Evolutionary conservation across 2,797 vertebrate genomes (phyloP).

Genomic region (Acanthopagrus latus): DNA sequence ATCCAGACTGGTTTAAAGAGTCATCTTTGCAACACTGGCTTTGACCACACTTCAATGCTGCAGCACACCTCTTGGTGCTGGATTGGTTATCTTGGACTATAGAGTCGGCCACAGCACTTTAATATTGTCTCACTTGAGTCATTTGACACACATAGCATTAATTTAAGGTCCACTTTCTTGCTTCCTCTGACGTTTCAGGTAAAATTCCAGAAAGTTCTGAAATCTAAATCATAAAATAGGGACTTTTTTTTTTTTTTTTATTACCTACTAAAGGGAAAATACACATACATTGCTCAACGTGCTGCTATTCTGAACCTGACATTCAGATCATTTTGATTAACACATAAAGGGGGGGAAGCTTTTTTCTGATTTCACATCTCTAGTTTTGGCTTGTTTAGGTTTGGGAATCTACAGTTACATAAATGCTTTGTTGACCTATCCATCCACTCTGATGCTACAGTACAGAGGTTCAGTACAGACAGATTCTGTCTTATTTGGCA

Average conservation of each 20-base stretch:
- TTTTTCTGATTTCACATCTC: not conserved
- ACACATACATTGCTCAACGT: not conserved
- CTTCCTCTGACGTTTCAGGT: not conserved
- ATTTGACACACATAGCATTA: not conserved
- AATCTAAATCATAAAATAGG: not conserved
- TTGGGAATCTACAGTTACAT: not conserved
- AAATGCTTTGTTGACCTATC: not conserved
- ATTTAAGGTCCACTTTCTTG: not conserved
- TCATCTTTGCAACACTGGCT: too few relatives aligned
- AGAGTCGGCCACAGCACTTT: too few relatives aligned
- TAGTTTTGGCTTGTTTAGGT: not conserved
- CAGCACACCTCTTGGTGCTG: too few relatives aligned
- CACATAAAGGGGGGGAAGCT: not conserved
- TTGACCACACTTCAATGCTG: too few relatives aligned
- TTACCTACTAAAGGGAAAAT: not conserved
- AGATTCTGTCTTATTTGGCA: not conserved
- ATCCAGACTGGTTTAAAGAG: too few relatives aligned
- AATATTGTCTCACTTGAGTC: not conserved
- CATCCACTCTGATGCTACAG: not conserved
- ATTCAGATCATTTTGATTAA: too few relatives aligned
- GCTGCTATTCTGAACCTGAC: not conserved
- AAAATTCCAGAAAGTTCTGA: not conserved
- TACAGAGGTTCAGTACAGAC: too few relatives aligned
- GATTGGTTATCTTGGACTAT: too few relatives aligned
- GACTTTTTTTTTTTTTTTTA: not conserved